phyloP scores from a whole-genome alignment of 2,888 invertebrate genomes.

The Thecophora atra region DNA sequence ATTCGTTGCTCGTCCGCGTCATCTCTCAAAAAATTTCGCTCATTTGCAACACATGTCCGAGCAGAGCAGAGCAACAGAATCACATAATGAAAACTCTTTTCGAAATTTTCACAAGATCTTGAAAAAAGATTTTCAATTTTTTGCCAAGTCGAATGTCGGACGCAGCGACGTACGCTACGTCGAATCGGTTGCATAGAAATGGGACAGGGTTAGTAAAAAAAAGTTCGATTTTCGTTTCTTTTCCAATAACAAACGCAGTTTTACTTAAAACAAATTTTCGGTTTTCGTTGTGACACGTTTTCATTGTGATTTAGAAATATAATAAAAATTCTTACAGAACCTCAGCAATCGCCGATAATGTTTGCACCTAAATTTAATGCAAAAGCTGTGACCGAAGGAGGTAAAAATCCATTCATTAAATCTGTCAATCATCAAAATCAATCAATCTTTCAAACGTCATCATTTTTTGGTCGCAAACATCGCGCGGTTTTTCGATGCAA shows the following conservation, averaged over 20 bases:
- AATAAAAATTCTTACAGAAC: slow-evolving; percentile 66
- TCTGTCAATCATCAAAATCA: neutral
- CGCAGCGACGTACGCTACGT: slow-evolving; percentile 54
- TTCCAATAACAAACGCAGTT: neutral
- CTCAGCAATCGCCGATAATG: slow-evolving; percentile 69
- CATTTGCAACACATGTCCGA: slow-evolving; percentile 25
- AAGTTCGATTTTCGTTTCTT: slow-evolving; percentile 22
- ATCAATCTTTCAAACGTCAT: too few species aligned
- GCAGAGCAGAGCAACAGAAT: neutral
- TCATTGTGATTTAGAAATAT: neutral
- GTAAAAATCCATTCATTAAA: slow-evolving; percentile 50
- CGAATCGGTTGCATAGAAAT: slow-evolving; percentile 51
- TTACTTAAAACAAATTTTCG: neutral
- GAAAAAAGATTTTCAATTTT: slow-evolving; percentile 40
- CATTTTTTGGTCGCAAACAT: too few species aligned
- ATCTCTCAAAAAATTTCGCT: neutral
- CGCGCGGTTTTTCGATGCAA: too few species aligned
- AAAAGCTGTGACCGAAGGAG: slow-evolving; percentile 70
- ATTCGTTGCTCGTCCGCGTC: neutral
- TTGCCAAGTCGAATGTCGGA: slow-evolving; percentile 58
- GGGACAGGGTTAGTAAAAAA: slow-evolving; percentile 66
- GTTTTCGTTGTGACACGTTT: neutral
- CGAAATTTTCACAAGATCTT: slow-evolving; percentile 37
- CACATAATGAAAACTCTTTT: neutral
- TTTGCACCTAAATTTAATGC: slow-evolving; percentile 85